phyloP scores from a whole-genome alignment of 2,888 invertebrate genomes.

The Ernsta delagoae region DNA sequence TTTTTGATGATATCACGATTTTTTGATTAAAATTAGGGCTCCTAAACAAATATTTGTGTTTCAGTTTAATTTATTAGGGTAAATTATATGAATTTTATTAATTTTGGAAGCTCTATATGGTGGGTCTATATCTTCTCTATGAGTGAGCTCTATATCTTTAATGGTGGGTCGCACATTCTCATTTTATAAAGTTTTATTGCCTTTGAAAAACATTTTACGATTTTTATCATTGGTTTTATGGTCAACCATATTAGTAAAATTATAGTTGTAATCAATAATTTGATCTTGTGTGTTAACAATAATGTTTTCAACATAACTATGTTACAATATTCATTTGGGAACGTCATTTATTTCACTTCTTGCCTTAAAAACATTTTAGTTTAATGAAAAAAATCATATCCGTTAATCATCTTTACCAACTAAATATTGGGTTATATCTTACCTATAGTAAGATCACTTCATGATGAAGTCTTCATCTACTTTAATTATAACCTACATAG shows the following conservation, averaged over 20 bases:
- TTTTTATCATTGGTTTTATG: slow-evolving; percentile 2
- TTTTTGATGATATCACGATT: slow-evolving; percentile 1
- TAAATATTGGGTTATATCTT: no score
- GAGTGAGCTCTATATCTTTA: no score
- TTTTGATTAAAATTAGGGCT: background rate
- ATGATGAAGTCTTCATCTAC: no score
- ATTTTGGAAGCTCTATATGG: background rate
- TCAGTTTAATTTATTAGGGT: background rate
- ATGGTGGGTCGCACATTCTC: background rate
- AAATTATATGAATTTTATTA: background rate
- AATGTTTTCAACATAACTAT: no score
- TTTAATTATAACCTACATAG: background rate
- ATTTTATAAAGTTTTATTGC: background rate
- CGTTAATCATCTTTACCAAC: no score
- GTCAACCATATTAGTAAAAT: background rate
- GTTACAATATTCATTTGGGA: no score
- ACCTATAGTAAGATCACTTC: no score
- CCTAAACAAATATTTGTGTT: background rate
- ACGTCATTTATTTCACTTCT: no score
- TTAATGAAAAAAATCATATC: no score
- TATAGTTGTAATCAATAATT: background rate
- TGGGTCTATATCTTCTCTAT: no score
- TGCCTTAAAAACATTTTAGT: no score
- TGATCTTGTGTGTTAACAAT: no score
- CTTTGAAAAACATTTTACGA: background rate